These are phyloP conservation scores for Triplophysa yarkandensis DNA, from an alignment of 2,797 vertebrate species.

Conservation along the genomic window DNA sequence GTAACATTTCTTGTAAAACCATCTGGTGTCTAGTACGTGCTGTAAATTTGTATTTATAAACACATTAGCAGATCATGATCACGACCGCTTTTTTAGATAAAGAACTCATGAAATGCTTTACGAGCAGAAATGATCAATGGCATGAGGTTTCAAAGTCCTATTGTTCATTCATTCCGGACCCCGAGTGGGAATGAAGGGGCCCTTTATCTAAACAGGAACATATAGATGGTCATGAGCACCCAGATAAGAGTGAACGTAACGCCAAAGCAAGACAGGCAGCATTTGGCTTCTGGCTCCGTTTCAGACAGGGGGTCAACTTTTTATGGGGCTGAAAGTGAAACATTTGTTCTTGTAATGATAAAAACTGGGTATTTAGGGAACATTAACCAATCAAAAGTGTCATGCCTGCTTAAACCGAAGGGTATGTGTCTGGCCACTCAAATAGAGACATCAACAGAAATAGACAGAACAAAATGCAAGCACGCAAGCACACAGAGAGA, in stretches of 20 bases:
- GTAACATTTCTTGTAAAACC: not conserved
- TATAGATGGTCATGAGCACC: constrained; percentile 46
- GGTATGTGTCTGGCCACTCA: too few species aligned
- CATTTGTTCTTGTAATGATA: constrained; percentile 68
- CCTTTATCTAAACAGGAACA: constrained; percentile 51
- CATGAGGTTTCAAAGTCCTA: constrained; percentile 46
- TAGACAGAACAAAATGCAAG: not conserved
- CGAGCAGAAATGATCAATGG: constrained; percentile 32
- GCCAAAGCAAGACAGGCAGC: constrained; percentile 11
- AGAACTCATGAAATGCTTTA: not conserved
- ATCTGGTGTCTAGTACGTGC: not conserved
- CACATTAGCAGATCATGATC: not conserved
- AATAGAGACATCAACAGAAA: not conserved
- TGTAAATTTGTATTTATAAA: not conserved
- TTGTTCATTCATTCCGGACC: constrained; percentile 50
- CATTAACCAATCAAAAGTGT: constrained; percentile 24
- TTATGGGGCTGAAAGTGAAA: constrained; percentile 59
- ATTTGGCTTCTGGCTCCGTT: constrained; percentile 52
- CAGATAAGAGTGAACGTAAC: constrained; percentile 45
- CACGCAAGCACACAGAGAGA: constrained; percentile 15
- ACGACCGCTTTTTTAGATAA: not conserved
- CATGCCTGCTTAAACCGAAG: not conserved
- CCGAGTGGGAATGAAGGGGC: constrained; percentile 47
- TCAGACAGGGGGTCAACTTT: constrained; percentile 51
- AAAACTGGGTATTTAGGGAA: constrained; percentile 46